Conservation (phyloP, 2,888 invertebrate species). For the Antitype chi region DNA sequence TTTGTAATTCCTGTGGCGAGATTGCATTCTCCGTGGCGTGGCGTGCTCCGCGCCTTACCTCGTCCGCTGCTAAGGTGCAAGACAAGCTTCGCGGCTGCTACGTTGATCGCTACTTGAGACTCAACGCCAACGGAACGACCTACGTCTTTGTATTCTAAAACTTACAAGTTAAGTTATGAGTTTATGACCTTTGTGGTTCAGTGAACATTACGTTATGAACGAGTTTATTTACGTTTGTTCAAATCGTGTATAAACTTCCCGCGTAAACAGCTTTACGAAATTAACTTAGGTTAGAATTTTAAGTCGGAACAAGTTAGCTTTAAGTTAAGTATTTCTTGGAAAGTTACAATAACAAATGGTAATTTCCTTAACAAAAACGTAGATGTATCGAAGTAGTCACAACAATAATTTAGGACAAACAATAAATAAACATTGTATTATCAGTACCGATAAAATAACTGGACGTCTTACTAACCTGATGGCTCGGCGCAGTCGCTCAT, state of each 20-base stretch:
- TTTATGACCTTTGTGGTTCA: constrained; percentile 30
- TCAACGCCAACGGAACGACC: constrained; percentile 49
- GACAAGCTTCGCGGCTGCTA: constrained; percentile 51
- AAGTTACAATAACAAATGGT: constrained; percentile 47
- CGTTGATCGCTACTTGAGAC: constrained; percentile 58
- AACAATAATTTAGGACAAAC: constrained; percentile 80
- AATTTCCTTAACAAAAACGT: constrained; percentile 28
- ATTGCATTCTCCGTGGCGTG: constrained; percentile 83
- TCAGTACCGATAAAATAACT: constrained; percentile 83
- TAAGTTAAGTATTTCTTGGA: constrained; percentile 26
- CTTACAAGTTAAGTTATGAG: constrained; percentile 43
- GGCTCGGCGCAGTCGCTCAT: constrained; percentile 88
- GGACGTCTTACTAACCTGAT: constrained; percentile 87
- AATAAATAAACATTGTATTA: constrained; percentile 82
- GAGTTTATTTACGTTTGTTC: neutral
- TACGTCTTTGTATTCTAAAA: constrained; percentile 60
- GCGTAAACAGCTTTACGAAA: constrained; percentile 35
- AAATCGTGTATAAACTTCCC: constrained; percentile 43
- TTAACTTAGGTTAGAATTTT: constrained; percentile 53
- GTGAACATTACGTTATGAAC: constrained; percentile 27
- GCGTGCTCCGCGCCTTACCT: constrained; percentile 68
- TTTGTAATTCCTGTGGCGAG: constrained; percentile 85
- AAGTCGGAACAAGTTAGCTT: constrained; percentile 23
- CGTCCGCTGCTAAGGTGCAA: constrained; percentile 66
- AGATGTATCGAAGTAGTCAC: constrained; percentile 63